Evolutionary conservation across 2,888 invertebrate species (phyloP), one percentile per base, ranked within the genome.

Genomic region (Seira sanloemensis): DNA sequence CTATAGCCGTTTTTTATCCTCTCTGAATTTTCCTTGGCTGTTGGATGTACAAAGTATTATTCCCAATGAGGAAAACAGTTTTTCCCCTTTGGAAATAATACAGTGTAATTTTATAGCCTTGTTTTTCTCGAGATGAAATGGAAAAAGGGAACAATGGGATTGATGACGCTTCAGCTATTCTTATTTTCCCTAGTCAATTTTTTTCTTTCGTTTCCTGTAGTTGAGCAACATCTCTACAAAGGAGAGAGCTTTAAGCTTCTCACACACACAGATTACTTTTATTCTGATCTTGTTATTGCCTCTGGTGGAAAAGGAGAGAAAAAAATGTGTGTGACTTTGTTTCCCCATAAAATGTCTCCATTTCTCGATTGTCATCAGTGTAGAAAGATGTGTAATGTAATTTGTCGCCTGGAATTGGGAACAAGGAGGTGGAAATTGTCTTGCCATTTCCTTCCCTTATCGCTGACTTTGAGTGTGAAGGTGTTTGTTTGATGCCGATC

Each of bases 311-410:
- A n/a, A n/a, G n/a, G n/a, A n/a, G n/a, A 65, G 71, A 71, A 71
- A 65, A 78, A 65, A 78, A 54, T 74, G 27, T 74, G 23, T 75
- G 66, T 37, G 58, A 4, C 16, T 16, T 27, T 1, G 21, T 71
- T 21, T 1, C 27, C 25, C 24, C 72, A 25, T 24, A 50, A 25
- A n/a, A 12, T 21, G 23, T 19, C 18, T 62, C 62, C 19, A n/a
- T 5, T n/a, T 62, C 5, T 62, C 62, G 12, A 16, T 5, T 16
- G 12, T 62, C 19, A 18, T 16, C 19, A 5, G 5, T 62, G 18
- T 68, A 12, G 46, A 46, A 54, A 54, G 72, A 71, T 75, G 75
- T 75, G 75, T 81, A 81, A 81, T 81, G 81, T 67, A 75, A 81
- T 81, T 81, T 81, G 81, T 80, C 74, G 7, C 1, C 67, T 21